phyloP scores from a whole-genome alignment of 2,888 invertebrate genomes.

The Leptinotarsa juncta region DNA sequence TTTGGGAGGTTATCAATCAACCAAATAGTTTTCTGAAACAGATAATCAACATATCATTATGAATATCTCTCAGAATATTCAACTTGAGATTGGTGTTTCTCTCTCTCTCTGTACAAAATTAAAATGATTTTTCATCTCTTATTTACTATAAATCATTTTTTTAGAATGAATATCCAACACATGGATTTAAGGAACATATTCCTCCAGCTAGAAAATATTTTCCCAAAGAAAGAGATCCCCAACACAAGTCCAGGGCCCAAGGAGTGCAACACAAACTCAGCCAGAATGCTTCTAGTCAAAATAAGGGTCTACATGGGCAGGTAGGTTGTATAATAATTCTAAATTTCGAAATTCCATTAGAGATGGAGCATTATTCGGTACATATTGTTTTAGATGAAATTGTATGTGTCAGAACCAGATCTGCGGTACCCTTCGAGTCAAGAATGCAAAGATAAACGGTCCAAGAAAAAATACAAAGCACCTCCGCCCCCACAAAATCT shows the following conservation, averaged over 20 bases:
- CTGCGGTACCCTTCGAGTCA: conserved; percentile 61
- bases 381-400: conserved; percentile 65
- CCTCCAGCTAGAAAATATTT: conserved; percentile 44
- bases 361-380: background rate
- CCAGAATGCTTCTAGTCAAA: conserved; percentile 52
- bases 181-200: conserved; percentile 34
- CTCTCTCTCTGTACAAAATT: too few species aligned
- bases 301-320: conserved; percentile 38
- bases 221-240: conserved; percentile 49
- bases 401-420: conserved; percentile 82
- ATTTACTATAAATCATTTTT: background rate
- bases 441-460: conserved; percentile 67
- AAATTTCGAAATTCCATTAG: background rate
- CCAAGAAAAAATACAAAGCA: conserved; percentile 83
- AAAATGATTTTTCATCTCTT: background rate
- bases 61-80: too few species aligned
- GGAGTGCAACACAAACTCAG: conserved; percentile 45
- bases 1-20: too few species aligned
- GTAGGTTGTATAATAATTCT: conserved; percentile 21
- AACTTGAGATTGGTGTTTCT: too few species aligned
- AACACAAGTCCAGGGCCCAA: conserved; percentile 48
- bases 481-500: conserved; percentile 71
- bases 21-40: too few species aligned
- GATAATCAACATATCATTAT: too few species aligned
- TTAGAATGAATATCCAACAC: conserved; percentile 29